A percentile compares a stretch with the other conserved stretches of the same genome.
Evolutionary conservation across 2,113 vertebrate genomes (phyloP).

Genomic region (Psephotus haematonotus): DNA sequence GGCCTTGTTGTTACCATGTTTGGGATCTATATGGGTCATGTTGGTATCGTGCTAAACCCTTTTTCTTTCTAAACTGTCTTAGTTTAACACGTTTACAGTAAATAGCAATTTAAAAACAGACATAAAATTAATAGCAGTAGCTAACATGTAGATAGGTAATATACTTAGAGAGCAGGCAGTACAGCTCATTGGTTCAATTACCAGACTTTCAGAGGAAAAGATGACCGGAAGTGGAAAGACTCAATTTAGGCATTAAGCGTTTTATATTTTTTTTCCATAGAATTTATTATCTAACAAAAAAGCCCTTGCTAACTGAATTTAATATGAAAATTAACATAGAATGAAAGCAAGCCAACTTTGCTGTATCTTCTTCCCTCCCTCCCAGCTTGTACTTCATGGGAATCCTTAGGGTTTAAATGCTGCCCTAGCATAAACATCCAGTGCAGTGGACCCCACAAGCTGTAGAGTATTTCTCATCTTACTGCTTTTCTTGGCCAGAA

Average conservation of each 20-base stretch:
- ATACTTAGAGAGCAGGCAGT: not conserved
- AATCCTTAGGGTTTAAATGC: not conserved
- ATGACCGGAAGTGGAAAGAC: rapidly evolving
- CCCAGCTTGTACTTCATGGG: not conserved
- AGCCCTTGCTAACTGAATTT: not conserved
- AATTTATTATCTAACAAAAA: not conserved
- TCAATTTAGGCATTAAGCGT: not conserved
- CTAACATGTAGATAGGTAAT: not conserved
- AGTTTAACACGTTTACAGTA: not conserved
- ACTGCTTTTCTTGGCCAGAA: not conserved
- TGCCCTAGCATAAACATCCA: not conserved
- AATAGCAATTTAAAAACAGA: not conserved
- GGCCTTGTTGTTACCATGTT: not conserved
- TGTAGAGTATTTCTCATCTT: not conserved
- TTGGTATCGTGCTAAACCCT: not conserved
- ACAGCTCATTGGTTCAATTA: not conserved
- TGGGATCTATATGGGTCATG: not conserved
- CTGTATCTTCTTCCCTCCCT: not conserved
- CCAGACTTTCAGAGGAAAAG: not conserved
- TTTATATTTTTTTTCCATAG: not conserved
- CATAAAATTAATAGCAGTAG: not conserved
- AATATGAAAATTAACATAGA: not conserved
- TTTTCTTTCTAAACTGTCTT: not conserved
- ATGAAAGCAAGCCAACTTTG: not conserved
- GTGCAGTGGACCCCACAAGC: not conserved